Percentiles rank a stretch among this genome's conserved stretches.
These are phyloP conservation scores for Pseudomyrmex gracilis DNA, from an alignment of 1,140 invertebrate genomes.

Conservation along the genomic window DNA sequence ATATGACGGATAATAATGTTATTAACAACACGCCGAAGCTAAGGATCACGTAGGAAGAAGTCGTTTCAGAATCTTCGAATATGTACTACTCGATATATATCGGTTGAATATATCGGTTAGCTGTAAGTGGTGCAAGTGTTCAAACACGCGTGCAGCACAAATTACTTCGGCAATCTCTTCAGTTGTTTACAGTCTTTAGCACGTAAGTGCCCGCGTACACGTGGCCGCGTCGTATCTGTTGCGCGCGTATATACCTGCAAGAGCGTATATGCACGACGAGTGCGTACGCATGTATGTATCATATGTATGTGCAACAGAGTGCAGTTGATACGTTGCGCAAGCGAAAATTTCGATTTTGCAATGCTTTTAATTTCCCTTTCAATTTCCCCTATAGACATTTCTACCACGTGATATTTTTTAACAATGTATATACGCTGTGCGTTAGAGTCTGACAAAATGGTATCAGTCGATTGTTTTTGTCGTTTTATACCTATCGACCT, in stretches of 20 bases:
- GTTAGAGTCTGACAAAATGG: conserved; percentile 31
- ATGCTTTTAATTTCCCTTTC: conserved; percentile 27
- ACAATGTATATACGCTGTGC: not conserved
- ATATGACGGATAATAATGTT: conserved; percentile 48
- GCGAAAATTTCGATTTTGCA: conserved; percentile 57
- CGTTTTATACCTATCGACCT: not conserved
- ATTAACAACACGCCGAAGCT: conserved; percentile 34
- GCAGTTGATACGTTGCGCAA: conserved; percentile 65
- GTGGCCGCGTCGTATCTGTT: conserved; percentile 31
- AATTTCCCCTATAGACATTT: not conserved
- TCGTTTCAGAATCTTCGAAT: conserved; percentile 53
- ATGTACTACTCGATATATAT: conserved; percentile 62
- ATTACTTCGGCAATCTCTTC: conserved; percentile 64
- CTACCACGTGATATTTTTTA: conserved; percentile 36
- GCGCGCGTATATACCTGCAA: conserved; percentile 12
- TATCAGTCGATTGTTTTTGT: not conserved
- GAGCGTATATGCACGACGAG: conserved; percentile 40
- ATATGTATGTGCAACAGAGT: conserved; percentile 51
- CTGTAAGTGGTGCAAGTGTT: conserved; percentile 64
- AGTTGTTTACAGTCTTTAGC: conserved; percentile 71
- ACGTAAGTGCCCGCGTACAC: conserved; percentile 64
- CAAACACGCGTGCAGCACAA: conserved; percentile 66
- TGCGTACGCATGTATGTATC: not conserved
- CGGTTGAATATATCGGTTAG: conserved; percentile 31
- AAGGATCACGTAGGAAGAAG: conserved; percentile 25